Conservation (phyloP, 1,140 invertebrate genomes). For the Heliothis subflexa region DNA sequence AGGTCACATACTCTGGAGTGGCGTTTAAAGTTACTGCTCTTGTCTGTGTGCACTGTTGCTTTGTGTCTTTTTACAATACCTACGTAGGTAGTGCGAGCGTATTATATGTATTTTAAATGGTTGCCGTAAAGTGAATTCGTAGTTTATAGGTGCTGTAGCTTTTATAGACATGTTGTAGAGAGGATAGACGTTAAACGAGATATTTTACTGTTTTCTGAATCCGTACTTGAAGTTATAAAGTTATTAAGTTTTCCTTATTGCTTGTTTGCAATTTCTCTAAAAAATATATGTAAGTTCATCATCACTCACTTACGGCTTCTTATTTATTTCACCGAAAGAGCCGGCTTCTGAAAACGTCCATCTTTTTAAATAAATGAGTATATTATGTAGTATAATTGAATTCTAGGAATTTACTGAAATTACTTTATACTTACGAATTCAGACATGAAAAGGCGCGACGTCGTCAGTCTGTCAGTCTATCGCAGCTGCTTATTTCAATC, state of each 20-base stretch:
- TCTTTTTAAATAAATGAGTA: too few species aligned
- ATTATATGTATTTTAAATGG: slow-evolving; percentile 25
- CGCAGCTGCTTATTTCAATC: too few species aligned
- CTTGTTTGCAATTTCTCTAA: too few species aligned
- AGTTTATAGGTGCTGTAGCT: background rate
- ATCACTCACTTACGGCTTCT: too few species aligned
- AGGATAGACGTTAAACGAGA: slow-evolving; percentile 1
- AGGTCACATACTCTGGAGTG: slow-evolving; percentile 27
- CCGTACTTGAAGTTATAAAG: background rate
- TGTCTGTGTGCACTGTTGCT: slow-evolving; percentile 9
- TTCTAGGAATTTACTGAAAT: too few species aligned
- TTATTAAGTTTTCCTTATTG: background rate
- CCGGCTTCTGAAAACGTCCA: too few species aligned
- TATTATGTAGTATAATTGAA: too few species aligned
- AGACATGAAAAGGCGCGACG: too few species aligned
- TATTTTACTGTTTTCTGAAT: background rate
- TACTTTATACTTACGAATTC: too few species aligned
- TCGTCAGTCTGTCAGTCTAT: too few species aligned
- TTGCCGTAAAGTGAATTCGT: slow-evolving; percentile 9
- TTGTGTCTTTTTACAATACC: background rate
- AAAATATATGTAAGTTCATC: too few species aligned
- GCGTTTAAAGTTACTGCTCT: slow-evolving; percentile 24
- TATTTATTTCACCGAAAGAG: too few species aligned
- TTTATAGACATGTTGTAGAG: slow-evolving; percentile 18
- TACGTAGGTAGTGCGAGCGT: background rate